Evolutionary conservation across 2,797 vertebrate species (phyloP).

Genomic region (Cryptoprocta ferox): DNA sequence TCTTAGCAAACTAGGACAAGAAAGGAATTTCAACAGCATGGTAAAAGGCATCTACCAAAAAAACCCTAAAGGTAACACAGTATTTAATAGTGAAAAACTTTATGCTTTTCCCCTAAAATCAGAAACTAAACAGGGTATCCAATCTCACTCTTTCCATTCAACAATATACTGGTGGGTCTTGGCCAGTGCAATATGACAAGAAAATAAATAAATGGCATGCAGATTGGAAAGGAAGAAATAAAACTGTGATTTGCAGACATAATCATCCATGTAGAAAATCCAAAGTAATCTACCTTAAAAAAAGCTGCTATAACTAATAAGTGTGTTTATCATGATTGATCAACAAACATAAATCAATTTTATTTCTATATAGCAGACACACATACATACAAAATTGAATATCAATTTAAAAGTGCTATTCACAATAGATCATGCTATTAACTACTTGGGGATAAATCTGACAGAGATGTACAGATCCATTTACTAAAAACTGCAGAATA

Average conservation of each 20-base stretch:
- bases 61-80: background rate
- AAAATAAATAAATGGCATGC: constrained; percentile 13
- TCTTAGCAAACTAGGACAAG: background rate
- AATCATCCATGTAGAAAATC: background rate
- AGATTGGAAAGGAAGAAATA: background rate
- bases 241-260: background rate
- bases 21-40: constrained; percentile 2
- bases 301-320: background rate
- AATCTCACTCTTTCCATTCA: background rate
- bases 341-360: constrained; percentile 3
- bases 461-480: background rate
- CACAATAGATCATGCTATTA: background rate
- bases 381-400: background rate
- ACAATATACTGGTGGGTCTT: background rate
- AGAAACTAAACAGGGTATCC: background rate
- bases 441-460: background rate
- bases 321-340: background rate
- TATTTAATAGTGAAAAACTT: background rate
- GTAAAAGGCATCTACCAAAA: background rate
- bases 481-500: background rate
- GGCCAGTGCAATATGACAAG: background rate
- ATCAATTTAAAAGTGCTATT: background rate
- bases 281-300: background rate
- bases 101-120: background rate
- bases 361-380: background rate